Evolutionary conservation across 2,797 vertebrate species (phyloP).

Genomic region (Enteromius argenteus): DNA sequence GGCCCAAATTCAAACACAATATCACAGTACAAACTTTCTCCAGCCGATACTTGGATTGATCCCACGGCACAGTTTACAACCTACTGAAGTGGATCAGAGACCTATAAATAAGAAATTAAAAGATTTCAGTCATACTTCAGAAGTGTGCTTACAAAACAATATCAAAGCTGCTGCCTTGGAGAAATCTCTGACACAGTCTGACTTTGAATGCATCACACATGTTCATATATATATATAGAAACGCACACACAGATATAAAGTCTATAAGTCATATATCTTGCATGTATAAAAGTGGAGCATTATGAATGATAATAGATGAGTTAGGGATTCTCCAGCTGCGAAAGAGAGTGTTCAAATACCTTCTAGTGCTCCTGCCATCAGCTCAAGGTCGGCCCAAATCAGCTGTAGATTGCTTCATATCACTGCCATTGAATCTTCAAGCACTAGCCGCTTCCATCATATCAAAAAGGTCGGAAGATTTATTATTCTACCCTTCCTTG

Average conservation of each 20-base stretch:
- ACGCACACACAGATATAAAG: background rate
- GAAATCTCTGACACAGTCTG: background rate
- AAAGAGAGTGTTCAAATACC: conserved; percentile 25
- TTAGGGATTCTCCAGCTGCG: conserved; percentile 26
- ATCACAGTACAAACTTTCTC: conserved; percentile 36
- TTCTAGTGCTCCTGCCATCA: conserved; percentile 20
- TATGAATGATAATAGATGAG: conserved; percentile 20
- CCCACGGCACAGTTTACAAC: conserved; percentile 37
- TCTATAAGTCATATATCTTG: conserved; percentile 38
- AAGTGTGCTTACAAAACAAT: conserved; percentile 37
- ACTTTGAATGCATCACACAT: background rate
- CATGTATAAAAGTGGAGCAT: conserved; percentile 10
- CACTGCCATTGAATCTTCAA: conserved; percentile 44
- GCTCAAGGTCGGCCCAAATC: conserved; percentile 34
- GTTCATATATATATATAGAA: background rate
- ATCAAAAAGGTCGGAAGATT: conserved; percentile 31
- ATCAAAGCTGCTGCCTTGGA: conserved; percentile 34
- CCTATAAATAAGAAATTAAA: conserved; percentile 58
- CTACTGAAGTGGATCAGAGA: conserved; percentile 35
- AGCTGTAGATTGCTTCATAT: conserved; percentile 31
- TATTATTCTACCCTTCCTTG: conserved; percentile 36
- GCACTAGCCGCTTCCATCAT: background rate
- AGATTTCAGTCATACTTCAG: conserved; percentile 15
- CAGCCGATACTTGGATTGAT: conserved; percentile 17
- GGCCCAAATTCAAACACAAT: conserved; percentile 61